phyloP scores from a whole-genome alignment of 2,113 vertebrate species.

The Pterophyllum scalare region DNA sequence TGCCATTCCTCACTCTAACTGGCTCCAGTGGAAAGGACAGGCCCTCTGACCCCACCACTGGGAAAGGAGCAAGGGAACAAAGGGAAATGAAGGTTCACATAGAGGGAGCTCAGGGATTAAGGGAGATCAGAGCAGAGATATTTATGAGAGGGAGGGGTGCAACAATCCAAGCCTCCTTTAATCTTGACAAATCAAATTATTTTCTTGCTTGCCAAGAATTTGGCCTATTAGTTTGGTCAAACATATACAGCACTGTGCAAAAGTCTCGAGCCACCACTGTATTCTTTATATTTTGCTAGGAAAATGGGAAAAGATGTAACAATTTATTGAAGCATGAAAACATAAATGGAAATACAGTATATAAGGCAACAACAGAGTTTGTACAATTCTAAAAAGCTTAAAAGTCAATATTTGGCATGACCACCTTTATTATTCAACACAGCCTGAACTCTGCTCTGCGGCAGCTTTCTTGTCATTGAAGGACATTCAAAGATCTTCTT shows the following conservation, averaged over 20 bases:
- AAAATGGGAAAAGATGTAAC: too few species aligned
- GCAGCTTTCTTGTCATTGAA: neutral
- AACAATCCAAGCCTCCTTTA: neutral
- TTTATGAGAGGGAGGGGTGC: neutral
- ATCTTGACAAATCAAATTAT: neutral
- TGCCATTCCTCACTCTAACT: constrained; percentile 68
- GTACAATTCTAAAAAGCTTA: too few species aligned
- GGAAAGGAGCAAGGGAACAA: constrained; percentile 42
- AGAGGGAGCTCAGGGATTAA: neutral
- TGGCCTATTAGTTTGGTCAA: neutral
- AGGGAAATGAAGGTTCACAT: constrained; percentile 5
- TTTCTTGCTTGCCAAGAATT: neutral
- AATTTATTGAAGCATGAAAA: too few species aligned
- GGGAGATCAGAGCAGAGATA: neutral
- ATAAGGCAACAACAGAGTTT: too few species aligned
- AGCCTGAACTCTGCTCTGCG: neutral
- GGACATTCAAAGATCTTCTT: neutral
- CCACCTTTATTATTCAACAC: too few species aligned
- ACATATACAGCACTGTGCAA: neutral
- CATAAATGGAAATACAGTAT: too few species aligned
- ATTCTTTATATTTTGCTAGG: neutral
- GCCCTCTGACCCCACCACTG: constrained; percentile 60
- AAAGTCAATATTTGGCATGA: too few species aligned
- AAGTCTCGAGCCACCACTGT: neutral
- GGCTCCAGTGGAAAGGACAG: constrained; percentile 67